phyloP scores from a whole-genome alignment of 2,113 vertebrate genomes.

The Pelvicachromis taeniatus region DNA sequence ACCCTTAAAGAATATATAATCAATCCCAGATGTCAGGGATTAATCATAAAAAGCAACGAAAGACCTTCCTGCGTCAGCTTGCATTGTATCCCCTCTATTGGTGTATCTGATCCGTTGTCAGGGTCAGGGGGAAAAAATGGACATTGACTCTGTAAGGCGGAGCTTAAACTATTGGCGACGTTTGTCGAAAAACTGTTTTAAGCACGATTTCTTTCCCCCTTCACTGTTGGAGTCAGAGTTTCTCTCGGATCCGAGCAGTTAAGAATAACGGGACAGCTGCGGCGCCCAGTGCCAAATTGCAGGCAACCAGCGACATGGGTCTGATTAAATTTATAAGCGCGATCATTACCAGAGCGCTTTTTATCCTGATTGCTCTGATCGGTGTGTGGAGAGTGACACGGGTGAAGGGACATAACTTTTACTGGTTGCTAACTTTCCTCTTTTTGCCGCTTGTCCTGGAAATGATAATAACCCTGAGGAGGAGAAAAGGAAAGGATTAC shows the following conservation, averaged over 20 bases:
- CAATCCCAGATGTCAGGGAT: neutral
- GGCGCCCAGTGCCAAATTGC: neutral
- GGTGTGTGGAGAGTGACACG: slow-evolving; percentile 84
- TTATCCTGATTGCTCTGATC: slow-evolving; percentile 80
- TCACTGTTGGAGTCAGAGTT: no score
- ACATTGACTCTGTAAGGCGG: slow-evolving; percentile 1
- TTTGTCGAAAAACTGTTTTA: neutral
- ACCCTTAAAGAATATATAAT: neutral
- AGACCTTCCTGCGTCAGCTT: neutral
- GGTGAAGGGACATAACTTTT: slow-evolving; percentile 75
- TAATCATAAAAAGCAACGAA: neutral
- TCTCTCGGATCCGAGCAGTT: neutral
- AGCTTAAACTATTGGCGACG: slow-evolving; percentile 26
- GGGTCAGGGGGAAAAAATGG: neutral
- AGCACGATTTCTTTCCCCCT: neutral
- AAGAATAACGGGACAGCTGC: neutral
- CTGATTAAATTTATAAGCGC: slow-evolving; percentile 78
- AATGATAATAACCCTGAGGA: slow-evolving; percentile 83
- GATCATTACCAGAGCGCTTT: slow-evolving; percentile 80
- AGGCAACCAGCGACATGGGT: slow-evolving; percentile 53
- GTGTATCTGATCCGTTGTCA: neutral
- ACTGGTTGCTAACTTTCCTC: slow-evolving; percentile 85
- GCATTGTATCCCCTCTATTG: neutral
- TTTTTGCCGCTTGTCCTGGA: slow-evolving; percentile 83
- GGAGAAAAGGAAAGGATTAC: slow-evolving; percentile 84